Evolutionary conservation across 2,113 vertebrate genomes (phyloP).

Genomic region (Dicrurus megarhynchus): DNA sequence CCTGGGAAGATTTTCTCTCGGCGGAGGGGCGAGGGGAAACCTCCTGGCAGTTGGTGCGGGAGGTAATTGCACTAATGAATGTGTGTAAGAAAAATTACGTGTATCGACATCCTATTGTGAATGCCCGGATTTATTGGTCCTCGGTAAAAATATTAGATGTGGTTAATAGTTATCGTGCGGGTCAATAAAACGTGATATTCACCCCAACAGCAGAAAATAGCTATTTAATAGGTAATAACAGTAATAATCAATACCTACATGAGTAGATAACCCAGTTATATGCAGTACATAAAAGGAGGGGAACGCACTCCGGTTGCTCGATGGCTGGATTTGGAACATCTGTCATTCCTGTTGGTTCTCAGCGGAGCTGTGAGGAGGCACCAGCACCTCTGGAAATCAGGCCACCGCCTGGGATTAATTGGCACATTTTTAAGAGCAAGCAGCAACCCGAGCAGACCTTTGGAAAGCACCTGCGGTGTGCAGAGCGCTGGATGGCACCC

Average conservation of each 20-base stretch:
- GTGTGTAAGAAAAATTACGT: not conserved
- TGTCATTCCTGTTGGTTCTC: not conserved
- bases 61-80: conserved; percentile 45
- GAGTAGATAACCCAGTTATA: conserved; percentile 59
- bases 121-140: conserved; percentile 52
- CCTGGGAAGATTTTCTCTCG: fast-evolving
- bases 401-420: not conserved
- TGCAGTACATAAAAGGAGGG: conserved; percentile 4
- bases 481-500: fast-evolving
- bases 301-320: not conserved
- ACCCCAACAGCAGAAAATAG: conserved; percentile 52
- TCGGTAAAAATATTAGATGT: conserved; percentile 36
- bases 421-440: not conserved
- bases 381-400: not conserved
- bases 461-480: fast-evolving
- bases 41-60: not conserved
- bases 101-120: conserved; percentile 14
- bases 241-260: conserved; percentile 63
- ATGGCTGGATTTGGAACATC: not conserved
- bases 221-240: conserved; percentile 68
- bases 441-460: not conserved
- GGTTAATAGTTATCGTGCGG: conserved; percentile 37
- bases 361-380: not conserved
- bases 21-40: not conserved
- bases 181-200: conserved; percentile 61